Evolutionary conservation across 2,888 invertebrate genomes (phyloP), one percentile per base, ranked within the genome.

Genomic region (Orthonevra nobilis): DNA sequence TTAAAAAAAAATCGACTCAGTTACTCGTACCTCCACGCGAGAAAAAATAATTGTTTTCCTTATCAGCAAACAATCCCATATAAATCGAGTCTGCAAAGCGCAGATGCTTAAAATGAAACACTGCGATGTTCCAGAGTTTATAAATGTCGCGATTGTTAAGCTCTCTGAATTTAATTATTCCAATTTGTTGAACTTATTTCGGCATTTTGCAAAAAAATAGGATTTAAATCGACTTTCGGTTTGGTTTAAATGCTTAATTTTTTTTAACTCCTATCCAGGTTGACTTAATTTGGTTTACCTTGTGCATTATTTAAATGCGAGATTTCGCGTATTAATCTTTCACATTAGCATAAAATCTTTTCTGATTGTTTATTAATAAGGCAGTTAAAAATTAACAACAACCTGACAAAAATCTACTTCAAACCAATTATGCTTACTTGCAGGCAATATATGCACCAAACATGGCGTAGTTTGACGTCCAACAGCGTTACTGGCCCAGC

Each of bases 401-500:
- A n/a, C n/a, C n/a, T n/a, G n/a, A n/a, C n/a, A n/a, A n/a, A n/a
- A n/a, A n/a, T n/a, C n/a, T n/a, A 50, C 58, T 32, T 44, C 10
- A 36, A 60, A 17, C 38, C 9, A 38, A 54, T 36, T 12, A 38
- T 83, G 90, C 91, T 91, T 90, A 96, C 96, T 93, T 83, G 95
- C 96, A 83, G 94, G 94, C 84, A 95, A 90, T 68, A 96, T 92
- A 89, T 94, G 93, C 87, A 96, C 95, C 60, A 95, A 89, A 85
- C 97, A 97, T 0, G 97, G 96, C 79, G 91, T 91, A 81, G 92
- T 90, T 88, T 96, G 96, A 82, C 93, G 92, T 20, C 96, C 96
- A 10, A 96, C 93, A 81, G 92, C 92, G 87, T 96, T 96, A 86
- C 93, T 93, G 2, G 96, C 96, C 96, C 96, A 96, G 86, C 97